phyloP scores from a whole-genome alignment of 2,797 vertebrate species.

The Enoplosus armatus region DNA sequence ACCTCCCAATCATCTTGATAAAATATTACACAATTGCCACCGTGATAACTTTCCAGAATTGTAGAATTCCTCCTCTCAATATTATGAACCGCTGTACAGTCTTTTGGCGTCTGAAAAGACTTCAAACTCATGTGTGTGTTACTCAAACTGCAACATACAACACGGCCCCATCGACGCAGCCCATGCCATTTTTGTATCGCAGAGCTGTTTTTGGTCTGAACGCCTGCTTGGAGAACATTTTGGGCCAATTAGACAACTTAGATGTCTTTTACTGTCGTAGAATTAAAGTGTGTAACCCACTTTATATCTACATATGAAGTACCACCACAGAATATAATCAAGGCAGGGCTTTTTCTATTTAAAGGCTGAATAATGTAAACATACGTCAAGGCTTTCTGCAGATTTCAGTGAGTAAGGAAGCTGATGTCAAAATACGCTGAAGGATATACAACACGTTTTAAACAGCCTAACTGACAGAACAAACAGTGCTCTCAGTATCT shows the following conservation, averaged over 20 bases:
- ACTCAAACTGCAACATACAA: too few relatives aligned
- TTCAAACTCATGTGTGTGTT: too few relatives aligned
- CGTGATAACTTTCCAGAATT: background rate
- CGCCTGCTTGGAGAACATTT: too few relatives aligned
- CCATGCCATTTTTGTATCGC: too few relatives aligned
- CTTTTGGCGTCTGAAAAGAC: too few relatives aligned
- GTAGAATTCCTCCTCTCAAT: too few relatives aligned
- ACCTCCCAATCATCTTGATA: background rate
- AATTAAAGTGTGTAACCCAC: background rate
- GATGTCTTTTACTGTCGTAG: background rate
- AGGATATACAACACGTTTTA: background rate
- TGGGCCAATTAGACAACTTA: too few relatives aligned
- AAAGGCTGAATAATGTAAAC: background rate
- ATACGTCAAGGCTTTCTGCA: background rate
- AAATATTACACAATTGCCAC: background rate
- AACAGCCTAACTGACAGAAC: background rate
- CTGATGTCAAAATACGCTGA: background rate
- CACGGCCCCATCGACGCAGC: too few relatives aligned
- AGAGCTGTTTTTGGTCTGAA: background rate
- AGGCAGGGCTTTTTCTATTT: background rate
- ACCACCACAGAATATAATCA: background rate
- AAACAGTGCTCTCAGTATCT: slow-evolving; percentile 2
- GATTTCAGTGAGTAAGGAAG: slow-evolving; percentile 5
- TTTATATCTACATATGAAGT: background rate
- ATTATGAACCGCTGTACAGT: too few relatives aligned